phyloP scores from a whole-genome alignment of 2,888 invertebrate species.

The Dicyrtomina minuta region DNA sequence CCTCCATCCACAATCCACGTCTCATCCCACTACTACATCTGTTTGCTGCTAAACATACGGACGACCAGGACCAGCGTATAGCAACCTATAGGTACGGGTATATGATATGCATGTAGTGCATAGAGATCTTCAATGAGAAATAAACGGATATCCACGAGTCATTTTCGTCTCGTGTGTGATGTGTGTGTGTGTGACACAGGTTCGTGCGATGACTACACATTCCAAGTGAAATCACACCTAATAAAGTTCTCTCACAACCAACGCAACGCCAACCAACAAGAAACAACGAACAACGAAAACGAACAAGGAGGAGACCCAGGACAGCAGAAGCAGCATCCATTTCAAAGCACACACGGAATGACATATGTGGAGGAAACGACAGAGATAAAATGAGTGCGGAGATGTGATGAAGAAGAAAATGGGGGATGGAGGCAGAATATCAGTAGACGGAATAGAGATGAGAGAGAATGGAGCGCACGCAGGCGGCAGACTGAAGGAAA shows the following conservation, averaged over 20 bases:
- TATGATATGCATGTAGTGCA: background rate
- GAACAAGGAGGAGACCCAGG: no score
- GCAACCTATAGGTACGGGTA: background rate
- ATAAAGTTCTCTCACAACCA: slow-evolving; percentile 38
- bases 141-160: background rate
- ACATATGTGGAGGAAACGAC: slow-evolving; percentile 3
- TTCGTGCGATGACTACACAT: slow-evolving; percentile 27
- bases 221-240: slow-evolving; percentile 34
- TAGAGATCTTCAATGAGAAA: background rate
- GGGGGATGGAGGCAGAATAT: no score
- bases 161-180: background rate
- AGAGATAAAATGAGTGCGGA: slow-evolving; percentile 28
- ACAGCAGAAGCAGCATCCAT: no score
- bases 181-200: background rate
- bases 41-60: background rate
- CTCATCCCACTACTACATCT: background rate
- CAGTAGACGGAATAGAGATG: no score
- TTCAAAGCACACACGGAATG: no score
- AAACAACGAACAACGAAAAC: no score
- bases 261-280: no score
- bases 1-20: background rate
- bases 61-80: background rate
- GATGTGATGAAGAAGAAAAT: slow-evolving; percentile 30
- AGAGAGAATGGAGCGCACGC: slow-evolving; percentile 23
- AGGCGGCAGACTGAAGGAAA: slow-evolving; percentile 4